Evolutionary conservation across 2,888 invertebrate species (phyloP).

Genomic region (Coleophora flavipennella): DNA sequence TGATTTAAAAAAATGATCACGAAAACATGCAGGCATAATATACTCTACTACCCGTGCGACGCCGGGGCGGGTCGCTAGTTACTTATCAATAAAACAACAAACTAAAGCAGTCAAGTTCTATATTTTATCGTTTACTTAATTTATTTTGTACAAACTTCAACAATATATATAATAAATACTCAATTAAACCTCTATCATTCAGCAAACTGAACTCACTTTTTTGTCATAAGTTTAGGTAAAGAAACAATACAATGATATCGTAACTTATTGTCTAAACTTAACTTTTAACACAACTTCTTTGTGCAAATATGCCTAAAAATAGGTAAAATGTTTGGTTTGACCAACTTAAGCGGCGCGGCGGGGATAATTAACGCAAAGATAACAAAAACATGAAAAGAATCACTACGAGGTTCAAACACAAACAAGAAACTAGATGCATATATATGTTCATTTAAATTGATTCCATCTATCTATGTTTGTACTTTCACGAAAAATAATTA

Average conservation of each 20-base stretch:
- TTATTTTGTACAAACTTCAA: conserved; percentile 76
- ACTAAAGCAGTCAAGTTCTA: conserved; percentile 74
- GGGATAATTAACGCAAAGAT: conserved; percentile 1
- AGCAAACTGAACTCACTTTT: conserved; percentile 73
- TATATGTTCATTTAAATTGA: neutral
- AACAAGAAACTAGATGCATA: neutral
- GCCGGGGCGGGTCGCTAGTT: too few species aligned
- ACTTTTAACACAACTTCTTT: conserved; percentile 71
- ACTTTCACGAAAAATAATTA: too few species aligned
- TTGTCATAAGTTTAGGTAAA: conserved; percentile 68
- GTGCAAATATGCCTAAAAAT: conserved; percentile 73
- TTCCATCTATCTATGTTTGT: neutral
- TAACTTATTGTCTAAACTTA: conserved; percentile 74
- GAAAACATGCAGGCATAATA: too few species aligned
- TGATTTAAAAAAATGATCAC: too few species aligned
- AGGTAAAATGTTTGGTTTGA: conserved; percentile 65
- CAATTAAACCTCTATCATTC: conserved; percentile 73
- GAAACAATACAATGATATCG: conserved; percentile 66
- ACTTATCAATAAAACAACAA: conserved; percentile 39
- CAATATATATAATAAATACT: conserved; percentile 74
- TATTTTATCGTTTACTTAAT: conserved; percentile 74
- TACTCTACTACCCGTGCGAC: too few species aligned
- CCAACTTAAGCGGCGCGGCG: conserved; percentile 50
- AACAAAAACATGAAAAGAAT: too few species aligned
- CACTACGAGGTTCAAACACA: neutral